Base-by-base conservation (phyloP, 2,888 invertebrate species). In the Rhamphomyia laevipes region DNA sequence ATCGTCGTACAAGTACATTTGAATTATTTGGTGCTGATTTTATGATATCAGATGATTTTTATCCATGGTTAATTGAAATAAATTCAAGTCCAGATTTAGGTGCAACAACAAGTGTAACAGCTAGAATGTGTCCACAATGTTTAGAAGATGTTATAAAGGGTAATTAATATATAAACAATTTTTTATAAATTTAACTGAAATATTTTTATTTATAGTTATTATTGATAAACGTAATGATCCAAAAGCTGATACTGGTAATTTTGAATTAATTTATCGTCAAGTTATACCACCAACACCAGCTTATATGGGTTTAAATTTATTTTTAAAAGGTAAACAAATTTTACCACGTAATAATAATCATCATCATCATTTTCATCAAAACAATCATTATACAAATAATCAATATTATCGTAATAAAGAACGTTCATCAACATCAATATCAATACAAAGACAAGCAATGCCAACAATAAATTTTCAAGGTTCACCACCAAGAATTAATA, bases 11-110 rank as follows among this genome's bases (percentile, higher is more conserved):
- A 60, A 89, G 90, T 58, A 90, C 91, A 47, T 95, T 92, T 71
- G 93, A 94, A 69, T 70, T 95, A 18, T 95, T 92, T 60, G 95
- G 95, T 15, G 94, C 94, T 1, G 95, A 95, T 70, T 95, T 95
- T 63, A 91, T 95, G 86, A 72, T 95, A 50, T 85, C 87, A 43
- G 86, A 91, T 50, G 85, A 87, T 60, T 86, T 84, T 59, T 81
- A 82, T 30, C 92, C 93, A 0, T 94, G 93, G 92, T 75, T 95
- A 3, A 86, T 95, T 56, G 95, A 95, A 71, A 92, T 95, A 56
- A 95, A 95, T 67, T 89, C 90, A 10, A 89, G 91, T 69, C 94
- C 95, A 0, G 88, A 92, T 71, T 78, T 95, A 74, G 86, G 89
- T 13, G 81, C 86, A n/a, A 88, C 88, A 1, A 93, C 93, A 0